Conservation (phyloP, 2,888 invertebrate species). For the Polymixis lichenea region DNA sequence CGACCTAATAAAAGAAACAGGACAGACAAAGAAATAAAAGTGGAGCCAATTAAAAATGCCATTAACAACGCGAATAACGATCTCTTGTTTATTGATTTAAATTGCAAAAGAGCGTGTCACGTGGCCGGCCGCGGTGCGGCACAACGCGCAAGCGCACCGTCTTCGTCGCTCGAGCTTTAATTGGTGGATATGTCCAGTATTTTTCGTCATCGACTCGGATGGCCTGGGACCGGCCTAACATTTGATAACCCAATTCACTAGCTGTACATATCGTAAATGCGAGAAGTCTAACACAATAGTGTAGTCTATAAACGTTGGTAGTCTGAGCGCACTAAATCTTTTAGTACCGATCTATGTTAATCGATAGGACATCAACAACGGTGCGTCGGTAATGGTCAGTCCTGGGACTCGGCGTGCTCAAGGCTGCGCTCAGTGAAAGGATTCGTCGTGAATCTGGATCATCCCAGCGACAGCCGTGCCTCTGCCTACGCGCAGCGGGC, state of each 20-base stretch:
- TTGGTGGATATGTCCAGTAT: slow-evolving; percentile 77
- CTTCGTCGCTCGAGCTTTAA: slow-evolving; percentile 72
- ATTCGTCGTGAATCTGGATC: slow-evolving; percentile 87
- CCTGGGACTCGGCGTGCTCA: slow-evolving; percentile 80
- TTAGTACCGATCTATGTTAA: slow-evolving; percentile 86
- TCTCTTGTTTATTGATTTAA: slow-evolving; percentile 80
- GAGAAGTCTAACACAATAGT: slow-evolving; percentile 77
- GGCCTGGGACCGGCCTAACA: slow-evolving; percentile 76
- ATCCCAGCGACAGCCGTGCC: slow-evolving; percentile 74
- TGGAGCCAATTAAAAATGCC: slow-evolving; percentile 74
- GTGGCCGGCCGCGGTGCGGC: slow-evolving; percentile 69
- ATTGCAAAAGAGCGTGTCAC: slow-evolving; percentile 80
- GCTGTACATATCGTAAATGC: slow-evolving; percentile 70
- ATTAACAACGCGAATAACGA: slow-evolving; percentile 79
- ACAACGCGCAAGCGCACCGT: slow-evolving; percentile 63
- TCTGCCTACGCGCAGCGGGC: slow-evolving; percentile 45
- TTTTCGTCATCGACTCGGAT: slow-evolving; percentile 68
- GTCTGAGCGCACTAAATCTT: slow-evolving; percentile 81
- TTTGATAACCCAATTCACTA: slow-evolving; percentile 70
- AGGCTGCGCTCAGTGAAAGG: slow-evolving; percentile 88
- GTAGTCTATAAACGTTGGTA: slow-evolving; percentile 73
- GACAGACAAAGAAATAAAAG: slow-evolving; percentile 59
- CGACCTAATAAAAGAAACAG: slow-evolving; percentile 16
- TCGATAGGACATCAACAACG: slow-evolving; percentile 87
- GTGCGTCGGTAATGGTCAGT: slow-evolving; percentile 86